Percentiles rank a stretch among this genome's conserved stretches.
phyloP scores from a whole-genome alignment of 30 jellyfish, hydroid and myxozoan species.

The Pelagia noctiluca region DNA sequence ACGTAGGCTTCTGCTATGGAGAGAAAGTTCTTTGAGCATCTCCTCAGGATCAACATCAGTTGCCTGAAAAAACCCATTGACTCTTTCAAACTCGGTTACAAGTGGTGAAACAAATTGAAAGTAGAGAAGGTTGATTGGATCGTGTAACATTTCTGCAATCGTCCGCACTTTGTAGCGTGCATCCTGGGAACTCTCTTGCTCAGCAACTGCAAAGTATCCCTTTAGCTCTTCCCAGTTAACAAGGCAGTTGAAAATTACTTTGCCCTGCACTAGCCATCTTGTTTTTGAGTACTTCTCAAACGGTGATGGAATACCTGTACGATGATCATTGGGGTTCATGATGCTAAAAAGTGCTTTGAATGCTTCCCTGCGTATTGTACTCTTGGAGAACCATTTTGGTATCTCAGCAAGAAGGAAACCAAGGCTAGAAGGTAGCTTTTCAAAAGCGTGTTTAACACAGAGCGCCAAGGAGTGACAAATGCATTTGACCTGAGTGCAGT shows the following conservation, averaged over 20 bases:
- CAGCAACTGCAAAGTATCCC: too few species aligned
- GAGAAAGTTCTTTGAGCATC: too few species aligned
- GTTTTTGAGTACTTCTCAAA: constrained; percentile 66
- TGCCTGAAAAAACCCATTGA: too few species aligned
- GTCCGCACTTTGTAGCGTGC: too few species aligned
- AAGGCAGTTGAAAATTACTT: constrained; percentile 57
- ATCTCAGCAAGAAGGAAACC: constrained; percentile 55
- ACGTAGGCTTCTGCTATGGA: too few species aligned
- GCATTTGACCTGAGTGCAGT: constrained; percentile 61
- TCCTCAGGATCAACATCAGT: too few species aligned
- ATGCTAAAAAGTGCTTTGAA: constrained; percentile 53
- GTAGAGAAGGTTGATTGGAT: too few species aligned
- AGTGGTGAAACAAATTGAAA: too few species aligned
- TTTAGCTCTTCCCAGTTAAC: constrained; percentile 67
- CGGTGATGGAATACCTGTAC: constrained; percentile 52
- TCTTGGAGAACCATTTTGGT: constrained; percentile 78
- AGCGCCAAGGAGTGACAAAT: constrained; percentile 81
- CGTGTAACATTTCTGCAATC: too few species aligned
- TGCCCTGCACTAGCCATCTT: constrained; percentile 80
- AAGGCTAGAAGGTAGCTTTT: constrained; percentile 70
- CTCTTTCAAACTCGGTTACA: too few species aligned
- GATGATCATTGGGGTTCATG: constrained; percentile 57
- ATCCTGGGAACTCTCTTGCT: too few species aligned
- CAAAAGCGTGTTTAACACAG: constrained; percentile 71
- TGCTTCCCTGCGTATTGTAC: constrained; percentile 68